phyloP scores from a whole-genome alignment of 2,888 invertebrate species.

The Tetanocera ferruginea region DNA sequence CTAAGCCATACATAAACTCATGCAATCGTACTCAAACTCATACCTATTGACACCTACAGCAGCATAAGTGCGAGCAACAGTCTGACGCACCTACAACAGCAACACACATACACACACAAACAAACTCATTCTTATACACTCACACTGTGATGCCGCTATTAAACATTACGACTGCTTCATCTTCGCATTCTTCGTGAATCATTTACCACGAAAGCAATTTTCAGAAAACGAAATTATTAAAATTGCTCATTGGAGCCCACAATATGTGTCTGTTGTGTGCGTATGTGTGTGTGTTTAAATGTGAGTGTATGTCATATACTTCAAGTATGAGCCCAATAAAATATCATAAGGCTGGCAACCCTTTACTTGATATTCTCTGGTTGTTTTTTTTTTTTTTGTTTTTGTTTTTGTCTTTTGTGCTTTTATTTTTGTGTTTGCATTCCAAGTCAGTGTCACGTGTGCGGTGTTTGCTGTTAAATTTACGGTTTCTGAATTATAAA shows the following conservation, averaged over 20 bases:
- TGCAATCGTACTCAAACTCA: not conserved
- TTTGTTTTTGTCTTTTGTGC: not conserved
- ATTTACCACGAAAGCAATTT: constrained; percentile 64
- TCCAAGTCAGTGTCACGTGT: not conserved
- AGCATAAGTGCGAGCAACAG: not conserved
- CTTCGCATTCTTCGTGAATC: constrained; percentile 58
- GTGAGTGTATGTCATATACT: not conserved
- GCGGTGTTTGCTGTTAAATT: not conserved
- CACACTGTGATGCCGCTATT: constrained; percentile 46
- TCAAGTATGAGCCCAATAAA: not conserved
- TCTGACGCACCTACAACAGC: not conserved
- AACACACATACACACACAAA: not conserved
- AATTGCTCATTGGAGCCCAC: constrained; percentile 58
- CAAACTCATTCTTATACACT: not conserved
- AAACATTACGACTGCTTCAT: constrained; percentile 56
- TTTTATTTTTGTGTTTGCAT: not conserved
- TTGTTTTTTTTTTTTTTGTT: not conserved
- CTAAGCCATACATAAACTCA: not conserved
- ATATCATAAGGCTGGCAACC: constrained; percentile 13
- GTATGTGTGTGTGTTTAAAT: not conserved
- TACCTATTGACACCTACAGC: not conserved
- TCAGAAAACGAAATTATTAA: constrained; percentile 67
- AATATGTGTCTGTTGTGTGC: constrained; percentile 1
- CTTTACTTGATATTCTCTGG: not conserved
- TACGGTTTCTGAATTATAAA: not conserved